These are phyloP conservation scores for Loxodonta africana DNA, from an alignment of 2,113 vertebrate genomes.

Conservation along the genomic window DNA sequence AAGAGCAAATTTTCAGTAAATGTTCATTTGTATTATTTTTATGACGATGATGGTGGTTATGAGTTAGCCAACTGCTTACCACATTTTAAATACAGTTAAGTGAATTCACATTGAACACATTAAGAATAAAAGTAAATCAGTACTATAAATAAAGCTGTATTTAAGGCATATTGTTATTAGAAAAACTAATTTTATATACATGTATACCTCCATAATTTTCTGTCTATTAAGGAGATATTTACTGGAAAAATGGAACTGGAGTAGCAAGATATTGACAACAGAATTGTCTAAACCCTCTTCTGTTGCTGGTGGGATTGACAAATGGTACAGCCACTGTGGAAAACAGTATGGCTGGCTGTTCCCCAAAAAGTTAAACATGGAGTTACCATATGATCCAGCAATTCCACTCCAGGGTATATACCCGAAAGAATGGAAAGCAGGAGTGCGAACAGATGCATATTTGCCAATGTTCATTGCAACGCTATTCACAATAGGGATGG, in stretches of 20 bases:
- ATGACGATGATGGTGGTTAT: background rate
- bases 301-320: background rate
- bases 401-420: background rate
- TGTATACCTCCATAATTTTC: background rate
- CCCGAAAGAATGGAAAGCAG: background rate
- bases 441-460: background rate
- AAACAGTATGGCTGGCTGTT: background rate
- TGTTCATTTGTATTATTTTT: slow-evolving; percentile 8
- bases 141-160: background rate
- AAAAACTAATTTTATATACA: background rate
- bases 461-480: background rate
- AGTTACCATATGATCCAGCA: background rate
- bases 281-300: background rate
- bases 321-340: background rate
- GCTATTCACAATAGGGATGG: background rate
- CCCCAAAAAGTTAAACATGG: background rate
- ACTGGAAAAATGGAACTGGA: background rate
- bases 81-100: background rate
- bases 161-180: background rate
- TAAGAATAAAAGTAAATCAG: background rate
- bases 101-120: background rate
- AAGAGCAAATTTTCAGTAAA: background rate
- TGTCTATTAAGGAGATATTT: background rate
- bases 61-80: background rate
- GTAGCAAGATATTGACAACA: background rate